Evolutionary conservation across 2,888 invertebrate species (phyloP), one percentile per base, ranked within the genome.

Genomic region (Tetragonula carbonaria): DNA sequence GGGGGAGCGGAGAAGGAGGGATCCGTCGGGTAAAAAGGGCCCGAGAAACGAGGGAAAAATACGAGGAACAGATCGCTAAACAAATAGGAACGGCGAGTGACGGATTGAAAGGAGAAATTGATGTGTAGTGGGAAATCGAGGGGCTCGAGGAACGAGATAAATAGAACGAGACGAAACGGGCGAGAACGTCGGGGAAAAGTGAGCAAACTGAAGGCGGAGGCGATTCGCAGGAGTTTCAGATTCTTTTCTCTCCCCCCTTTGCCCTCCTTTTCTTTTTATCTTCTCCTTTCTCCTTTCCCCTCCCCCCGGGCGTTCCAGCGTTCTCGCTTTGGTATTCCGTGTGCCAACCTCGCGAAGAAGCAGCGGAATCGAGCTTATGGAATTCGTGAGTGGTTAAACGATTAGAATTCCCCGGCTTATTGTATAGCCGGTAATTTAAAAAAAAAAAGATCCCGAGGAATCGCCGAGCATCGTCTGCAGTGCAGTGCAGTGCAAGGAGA

Each of bases 91-190:
- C 74, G 63, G 68, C 76, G 74, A 71, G 66, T 75, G 62, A 74
- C 71, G 84, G 74, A 78, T 83, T 84, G 84, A 87, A 78, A 74
- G 80, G 70, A 78, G 84, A 78, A 75, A 80, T 75, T 73, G 82
- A 80, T 82, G 82, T 71, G 81, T 71, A 55, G 77, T 18, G 59
- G 55, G 63, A 71, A 75, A 68, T 67, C 74, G 68, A 62, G 68
- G 84, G 75, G 50, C 21, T 78, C 67, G 28, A 51, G 66, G 45
- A 45, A 45, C 45, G 45, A 67, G 63, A 76, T 57, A 62, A 80
- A 79, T 72, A 75, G 67, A 63, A 65, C 65, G 72, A 55, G 75
- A 79, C 57, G 38, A 11, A 45, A 45, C 45, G 45, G 45, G 70
- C 45, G 21, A 77, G 3, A 62, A 72, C 45, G 38, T 33, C 11